phyloP scores from a whole-genome alignment of 2,888 invertebrate genomes.

The Cantharis lateralis region DNA sequence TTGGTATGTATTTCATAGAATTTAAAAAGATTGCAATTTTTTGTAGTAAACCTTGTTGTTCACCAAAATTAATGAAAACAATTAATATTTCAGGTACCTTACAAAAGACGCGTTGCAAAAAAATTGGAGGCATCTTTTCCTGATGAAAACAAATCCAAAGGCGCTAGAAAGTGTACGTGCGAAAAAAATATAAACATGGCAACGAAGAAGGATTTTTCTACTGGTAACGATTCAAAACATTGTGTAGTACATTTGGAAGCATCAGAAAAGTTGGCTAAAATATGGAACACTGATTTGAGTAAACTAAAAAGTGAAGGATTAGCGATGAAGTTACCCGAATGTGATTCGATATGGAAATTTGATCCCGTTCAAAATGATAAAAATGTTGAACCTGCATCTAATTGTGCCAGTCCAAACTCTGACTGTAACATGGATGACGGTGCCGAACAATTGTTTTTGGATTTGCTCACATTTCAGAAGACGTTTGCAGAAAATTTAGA shows the following conservation, averaged over 20 bases:
- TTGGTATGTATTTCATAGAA: too few relatives aligned
- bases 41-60: background rate
- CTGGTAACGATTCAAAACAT: constrained; percentile 25
- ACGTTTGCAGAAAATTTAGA: constrained; percentile 54
- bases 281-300: constrained; percentile 46
- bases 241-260: constrained; percentile 26
- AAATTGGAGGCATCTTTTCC: constrained; percentile 45
- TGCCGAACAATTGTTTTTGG: constrained; percentile 66
- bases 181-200: constrained; percentile 16
- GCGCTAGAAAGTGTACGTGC: constrained; percentile 28
- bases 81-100: constrained; percentile 28
- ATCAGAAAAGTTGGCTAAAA: constrained; percentile 43
- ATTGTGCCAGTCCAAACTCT: constrained; percentile 43
- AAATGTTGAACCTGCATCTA: constrained; percentile 53
- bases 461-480: constrained; percentile 63
- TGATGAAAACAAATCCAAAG: constrained; percentile 39
- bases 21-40: background rate
- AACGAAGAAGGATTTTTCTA: constrained; percentile 34
- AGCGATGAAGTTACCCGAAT: constrained; percentile 13
- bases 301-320: constrained; percentile 42
- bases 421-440: constrained; percentile 60
- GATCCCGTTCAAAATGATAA: constrained; percentile 37
- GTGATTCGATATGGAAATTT: constrained; percentile 32
- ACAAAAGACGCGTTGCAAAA: constrained; percentile 35
- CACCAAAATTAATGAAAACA: background rate